phyloP scores from a whole-genome alignment of 1,140 invertebrate species.

The Megalonaias nervosa region DNA sequence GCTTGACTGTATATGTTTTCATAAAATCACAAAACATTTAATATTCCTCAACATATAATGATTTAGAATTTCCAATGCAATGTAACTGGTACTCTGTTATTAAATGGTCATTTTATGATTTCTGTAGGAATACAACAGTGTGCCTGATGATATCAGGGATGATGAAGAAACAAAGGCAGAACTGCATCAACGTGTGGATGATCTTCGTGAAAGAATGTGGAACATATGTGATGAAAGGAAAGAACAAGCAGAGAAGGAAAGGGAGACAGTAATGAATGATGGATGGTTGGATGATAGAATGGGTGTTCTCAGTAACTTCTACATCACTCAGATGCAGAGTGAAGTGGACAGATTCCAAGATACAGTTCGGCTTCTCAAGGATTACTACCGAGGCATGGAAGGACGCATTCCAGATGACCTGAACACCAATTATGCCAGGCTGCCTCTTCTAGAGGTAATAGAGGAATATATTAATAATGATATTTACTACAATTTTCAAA shows the following conservation, averaged over 20 bases:
- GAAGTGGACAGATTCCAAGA: slow-evolving; percentile 71
- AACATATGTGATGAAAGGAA: slow-evolving; percentile 70
- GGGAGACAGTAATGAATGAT: slow-evolving; percentile 65
- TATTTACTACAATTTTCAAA: too few relatives aligned
- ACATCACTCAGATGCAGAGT: slow-evolving; percentile 69
- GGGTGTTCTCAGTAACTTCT: slow-evolving; percentile 70
- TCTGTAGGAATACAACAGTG: slow-evolving; percentile 68
- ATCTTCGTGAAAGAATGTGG: slow-evolving; percentile 70
- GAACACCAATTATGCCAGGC: slow-evolving; percentile 62
- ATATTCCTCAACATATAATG: too few relatives aligned
- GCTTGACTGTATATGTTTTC: too few relatives aligned
- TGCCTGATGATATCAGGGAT: slow-evolving; percentile 70
- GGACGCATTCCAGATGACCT: slow-evolving; percentile 68
- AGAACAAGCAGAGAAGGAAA: slow-evolving; percentile 68
- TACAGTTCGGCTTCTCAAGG: slow-evolving; percentile 67
- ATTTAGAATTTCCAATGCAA: neutral
- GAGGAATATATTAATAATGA: neutral
- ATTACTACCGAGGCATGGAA: slow-evolving; percentile 71
- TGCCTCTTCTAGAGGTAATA: slow-evolving; percentile 69
- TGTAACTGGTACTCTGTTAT: neutral
- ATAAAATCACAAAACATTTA: too few relatives aligned
- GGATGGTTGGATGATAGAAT: slow-evolving; percentile 71
- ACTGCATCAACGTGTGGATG: slow-evolving; percentile 70
- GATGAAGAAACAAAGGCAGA: slow-evolving; percentile 70
- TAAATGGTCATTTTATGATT: neutral